Evolutionary conservation across 1,140 invertebrate genomes (phyloP).

Genomic region (Mycetomoellerius zeteki): DNA sequence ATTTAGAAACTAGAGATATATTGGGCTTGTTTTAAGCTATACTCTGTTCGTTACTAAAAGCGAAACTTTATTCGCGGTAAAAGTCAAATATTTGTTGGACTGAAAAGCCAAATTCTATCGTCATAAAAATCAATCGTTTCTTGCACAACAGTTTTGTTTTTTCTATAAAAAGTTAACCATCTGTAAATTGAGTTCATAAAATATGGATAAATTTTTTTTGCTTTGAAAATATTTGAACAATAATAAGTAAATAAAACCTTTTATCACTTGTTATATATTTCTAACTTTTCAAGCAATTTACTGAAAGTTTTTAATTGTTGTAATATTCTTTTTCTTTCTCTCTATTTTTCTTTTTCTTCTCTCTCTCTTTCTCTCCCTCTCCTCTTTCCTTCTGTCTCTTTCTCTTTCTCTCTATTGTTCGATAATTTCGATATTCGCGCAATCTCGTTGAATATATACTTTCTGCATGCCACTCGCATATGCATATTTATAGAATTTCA

Average conservation of each 20-base stretch:
- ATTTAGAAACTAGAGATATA: slow-evolving; percentile 5
- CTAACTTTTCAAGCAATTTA: not conserved
- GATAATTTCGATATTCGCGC: slow-evolving; percentile 38
- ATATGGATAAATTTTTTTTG: not conserved
- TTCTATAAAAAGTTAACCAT: not conserved
- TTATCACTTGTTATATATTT: slow-evolving; percentile 3
- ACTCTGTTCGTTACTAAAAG: slow-evolving; percentile 23
- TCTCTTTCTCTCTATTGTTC: not conserved
- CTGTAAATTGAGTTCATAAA: slow-evolving; percentile 23
- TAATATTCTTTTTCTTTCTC: not conserved
- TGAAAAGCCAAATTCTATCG: slow-evolving; percentile 24
- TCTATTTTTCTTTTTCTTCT: not conserved
- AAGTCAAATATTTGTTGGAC: slow-evolving; percentile 47
- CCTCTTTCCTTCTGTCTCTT: not conserved
- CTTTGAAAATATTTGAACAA: not conserved
- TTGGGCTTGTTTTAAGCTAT: slow-evolving; percentile 36
- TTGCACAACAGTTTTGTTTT: not conserved
- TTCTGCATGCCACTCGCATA: slow-evolving; percentile 17
- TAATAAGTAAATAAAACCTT: not conserved
- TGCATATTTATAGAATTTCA: slow-evolving; percentile 49
- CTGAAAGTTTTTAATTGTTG: not conserved
- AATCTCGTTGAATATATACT: slow-evolving; percentile 36
- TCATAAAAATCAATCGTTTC: slow-evolving; percentile 30
- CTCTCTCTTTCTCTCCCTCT: not conserved
- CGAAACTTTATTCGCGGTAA: slow-evolving; percentile 38